Conservation (phyloP, 2,797 vertebrate genomes). For the Carduelis carduelis region DNA sequence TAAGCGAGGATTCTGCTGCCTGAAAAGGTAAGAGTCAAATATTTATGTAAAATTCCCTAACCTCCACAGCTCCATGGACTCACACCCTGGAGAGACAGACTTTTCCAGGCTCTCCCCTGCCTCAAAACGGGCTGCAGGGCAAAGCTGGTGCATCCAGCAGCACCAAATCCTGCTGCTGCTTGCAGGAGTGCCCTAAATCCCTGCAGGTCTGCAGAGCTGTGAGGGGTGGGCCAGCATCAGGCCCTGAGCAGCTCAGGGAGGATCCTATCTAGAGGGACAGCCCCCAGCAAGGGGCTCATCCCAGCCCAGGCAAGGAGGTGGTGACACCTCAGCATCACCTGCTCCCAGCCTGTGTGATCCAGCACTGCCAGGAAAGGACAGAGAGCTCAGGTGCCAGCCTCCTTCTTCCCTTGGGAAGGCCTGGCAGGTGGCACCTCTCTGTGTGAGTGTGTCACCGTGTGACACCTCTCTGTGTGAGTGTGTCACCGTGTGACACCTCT, state of each 20-base stretch:
- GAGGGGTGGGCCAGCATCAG: fast-evolving
- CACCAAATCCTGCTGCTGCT: not conserved
- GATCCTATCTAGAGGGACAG: not conserved
- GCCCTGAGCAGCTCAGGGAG: not conserved
- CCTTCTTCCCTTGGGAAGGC: not conserved
- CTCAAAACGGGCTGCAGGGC: not conserved
- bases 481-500: not conserved
- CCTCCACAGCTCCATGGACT: not conserved
- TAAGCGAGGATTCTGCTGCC: not conserved
- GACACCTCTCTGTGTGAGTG: too few relatives aligned
- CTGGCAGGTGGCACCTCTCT: not conserved
- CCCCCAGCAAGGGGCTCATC: fast-evolving
- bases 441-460: too few relatives aligned
- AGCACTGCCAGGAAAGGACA: not conserved
- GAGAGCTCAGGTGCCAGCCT: not conserved
- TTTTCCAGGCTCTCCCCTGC: not conserved
- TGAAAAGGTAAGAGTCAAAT: not conserved
- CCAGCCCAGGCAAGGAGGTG: not conserved
- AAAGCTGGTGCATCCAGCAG: not conserved
- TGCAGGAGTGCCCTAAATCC: not conserved
- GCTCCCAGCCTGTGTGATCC: not conserved
- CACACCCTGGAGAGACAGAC: not conserved
- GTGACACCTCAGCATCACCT: not conserved
- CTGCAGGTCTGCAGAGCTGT: not conserved
- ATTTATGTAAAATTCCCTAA: not conserved